phyloP scores from a whole-genome alignment of 2,113 vertebrate genomes.

The Paralichthys olivaceus region DNA sequence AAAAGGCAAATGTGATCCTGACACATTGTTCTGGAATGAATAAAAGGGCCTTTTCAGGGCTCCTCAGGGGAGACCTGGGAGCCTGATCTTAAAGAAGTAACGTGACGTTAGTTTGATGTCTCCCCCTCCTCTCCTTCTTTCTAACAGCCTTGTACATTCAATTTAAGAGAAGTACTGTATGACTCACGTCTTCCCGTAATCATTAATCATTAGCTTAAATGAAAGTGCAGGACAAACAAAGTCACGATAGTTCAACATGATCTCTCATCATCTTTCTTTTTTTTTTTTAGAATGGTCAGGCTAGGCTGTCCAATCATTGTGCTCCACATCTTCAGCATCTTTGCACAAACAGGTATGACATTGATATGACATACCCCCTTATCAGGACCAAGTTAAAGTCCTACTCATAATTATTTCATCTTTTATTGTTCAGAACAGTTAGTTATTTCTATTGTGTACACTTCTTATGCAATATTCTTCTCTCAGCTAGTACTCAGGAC shows the following conservation, averaged over 20 bases:
- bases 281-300: slow-evolving; percentile 81
- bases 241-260: slow-evolving; percentile 14
- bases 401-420: not conserved
- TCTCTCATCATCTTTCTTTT: slow-evolving; percentile 1
- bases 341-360: slow-evolving; percentile 73
- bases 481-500: slow-evolving; percentile 83
- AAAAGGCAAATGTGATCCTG: slow-evolving; percentile 83
- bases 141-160: not conserved
- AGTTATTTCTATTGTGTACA: not conserved
- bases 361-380: not conserved
- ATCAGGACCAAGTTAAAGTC: not conserved
- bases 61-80: slow-evolving; percentile 82
- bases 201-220: slow-evolving; percentile 19
- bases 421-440: not conserved
- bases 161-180: slow-evolving; percentile 52
- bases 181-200: slow-evolving; percentile 52
- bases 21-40: slow-evolving; percentile 81
- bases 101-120: slow-evolving; percentile 57
- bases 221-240: slow-evolving; percentile 32
- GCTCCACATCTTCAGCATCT: slow-evolving; percentile 79
- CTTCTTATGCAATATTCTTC: not conserved
- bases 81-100: slow-evolving; percentile 84
- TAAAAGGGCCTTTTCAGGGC: slow-evolving; percentile 84
- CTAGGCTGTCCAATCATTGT: slow-evolving; percentile 79
- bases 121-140: slow-evolving; percentile 56